Evolutionary conservation across 2,888 invertebrate species (phyloP), one percentile per base, ranked within the genome.

Genomic region (Meiosimyza platycephala): DNA sequence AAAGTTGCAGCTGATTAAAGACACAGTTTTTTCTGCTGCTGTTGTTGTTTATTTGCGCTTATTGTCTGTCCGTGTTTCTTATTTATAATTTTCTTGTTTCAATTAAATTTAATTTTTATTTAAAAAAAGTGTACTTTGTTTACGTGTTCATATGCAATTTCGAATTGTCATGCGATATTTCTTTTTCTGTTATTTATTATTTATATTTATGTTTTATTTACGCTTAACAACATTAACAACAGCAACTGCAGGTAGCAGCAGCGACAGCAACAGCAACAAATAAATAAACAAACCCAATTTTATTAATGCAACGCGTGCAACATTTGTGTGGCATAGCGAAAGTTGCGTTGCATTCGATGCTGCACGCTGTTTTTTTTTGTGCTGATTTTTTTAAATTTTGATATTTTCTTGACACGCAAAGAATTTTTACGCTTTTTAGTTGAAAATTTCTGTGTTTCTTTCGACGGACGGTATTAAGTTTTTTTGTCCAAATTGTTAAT

Each of bases 301-400:
- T 50, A n/a, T 77, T 74, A 75, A 76, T 75, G 48, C 63, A 55
- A 55, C 67, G 68, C 52, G 54, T 55, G 63, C 62, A 62, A 33
- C 60, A 50, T 51, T 69, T 72, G 55, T 74, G 75, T 71, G 73
- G 22, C 74, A 75, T 74, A 73, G 77, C 76, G 78, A 78, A 76
- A 68, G 68, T 70, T 70, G 50, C 33, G 63, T 70, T 52, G 18
- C 48, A 18, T 28, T 40, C 40, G 40, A 40, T 3, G 40, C 40
- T 40, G 40, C 40, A 50, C 15, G 51, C 11, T 40, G 33, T 16
- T 13, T n/a, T 18, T 54, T 28, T 62, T 70, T 15, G 48, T 62
- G 48, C 52, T 69, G 69, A 51, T 60, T 40, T 72, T 63, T 15
- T 55, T 48, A 48, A 40, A 63, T 55, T 57, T 40, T 50, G 16